Evolutionary conservation across 2,888 invertebrate species (phyloP), one percentile per base, ranked within the genome.

Genomic region (Tigriopus californicus): DNA sequence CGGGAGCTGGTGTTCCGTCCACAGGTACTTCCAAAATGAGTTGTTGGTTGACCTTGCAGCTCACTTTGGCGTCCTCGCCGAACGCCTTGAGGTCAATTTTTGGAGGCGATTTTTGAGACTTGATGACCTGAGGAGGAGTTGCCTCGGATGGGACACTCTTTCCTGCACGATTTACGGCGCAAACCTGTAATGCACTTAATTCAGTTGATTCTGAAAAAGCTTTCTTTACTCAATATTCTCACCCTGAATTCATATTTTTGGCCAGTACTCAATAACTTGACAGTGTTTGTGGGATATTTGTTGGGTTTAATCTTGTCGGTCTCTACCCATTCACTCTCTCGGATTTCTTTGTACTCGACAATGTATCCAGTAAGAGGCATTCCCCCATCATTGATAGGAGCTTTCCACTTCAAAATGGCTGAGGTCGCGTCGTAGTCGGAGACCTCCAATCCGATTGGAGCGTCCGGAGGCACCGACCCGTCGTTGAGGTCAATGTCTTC

Each of bases 241-340:
- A 92, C 80, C 41, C 91, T 77, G 78, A 94, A 95, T 71, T 94
- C 91, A 70, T 95, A 95, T 68, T 91, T 90, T 71, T 88, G 89
- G 20, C 91, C 91, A 72, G 91, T 89, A 68, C 89, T 88, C 66
- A 95, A 73, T 71, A 85, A 85, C 0, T 83, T 83, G 0, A 97
- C 91, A 8, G 85, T 82, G 33, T 89, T 94, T 66, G 83, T 82
- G 69, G 33, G 52, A 24, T 85, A 87, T 60, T 81, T 74, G 62
- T 86, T 85, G 58, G 90, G 91, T 63, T 81, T 79, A 52, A 87
- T 80, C 72, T 90, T 89, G 0, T 79, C 82, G 18, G 84, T 87
- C 74, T 89, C 90, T 33, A 83, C 11, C 59, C 59, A 59, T 52
- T 59, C 59, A 15, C 41, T 41, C 4, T 59, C 56, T 22, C 41